Evolutionary conservation across 1,140 invertebrate genomes (phyloP), one percentile per base, ranked within the genome.

Genomic region (Tetramorium parvispinum): DNA sequence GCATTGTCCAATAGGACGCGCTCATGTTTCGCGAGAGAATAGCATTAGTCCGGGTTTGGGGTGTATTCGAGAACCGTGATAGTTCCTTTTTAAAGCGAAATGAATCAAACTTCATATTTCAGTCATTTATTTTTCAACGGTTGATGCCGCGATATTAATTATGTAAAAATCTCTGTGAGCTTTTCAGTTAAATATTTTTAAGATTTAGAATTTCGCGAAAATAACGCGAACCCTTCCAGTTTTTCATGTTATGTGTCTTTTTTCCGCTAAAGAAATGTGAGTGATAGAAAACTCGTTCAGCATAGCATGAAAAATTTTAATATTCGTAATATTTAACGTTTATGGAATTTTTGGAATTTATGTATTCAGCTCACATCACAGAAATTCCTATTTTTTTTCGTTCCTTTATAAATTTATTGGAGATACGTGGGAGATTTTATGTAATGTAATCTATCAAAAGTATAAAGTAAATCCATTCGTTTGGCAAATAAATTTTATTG

Each of bases 1-100:
- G 11, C 77, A 70, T 55, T 65, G 78, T 1, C 78, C 32, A 81
- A 81, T 43, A 71, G 78, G 8, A 70, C 51, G 16, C 66, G 51
- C 40, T 43, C 51, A 40, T 82, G 51, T 82, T 82, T 82, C 37
- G 68, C 51, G 37, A 27, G 65, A 57, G 37, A 66, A 57, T 82
- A 51, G 40, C 79, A 73, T 82, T 73, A 82, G 37, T 57, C 6
- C 65, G 16, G 16, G 21, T 40, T 43, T 18, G 13, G 21, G 2
- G 18, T 27, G 51, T 57, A 43, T 24, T 46, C 32, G 40, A 53
- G 77, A 66, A 7, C 16, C 51, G 27, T 13, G 21, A 7, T 24
- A 21, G 13, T 46, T 43, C 18, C 21, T 73, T 82, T 73, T 57
- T 73, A 73, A 55, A 82, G 51, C 7, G n/a, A 57, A 73, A 43